A percentile compares a stretch with the other conserved stretches of the same genome.
Evolutionary conservation across 2,888 invertebrate genomes (phyloP).

Genomic region (Drosophila testacea): DNA sequence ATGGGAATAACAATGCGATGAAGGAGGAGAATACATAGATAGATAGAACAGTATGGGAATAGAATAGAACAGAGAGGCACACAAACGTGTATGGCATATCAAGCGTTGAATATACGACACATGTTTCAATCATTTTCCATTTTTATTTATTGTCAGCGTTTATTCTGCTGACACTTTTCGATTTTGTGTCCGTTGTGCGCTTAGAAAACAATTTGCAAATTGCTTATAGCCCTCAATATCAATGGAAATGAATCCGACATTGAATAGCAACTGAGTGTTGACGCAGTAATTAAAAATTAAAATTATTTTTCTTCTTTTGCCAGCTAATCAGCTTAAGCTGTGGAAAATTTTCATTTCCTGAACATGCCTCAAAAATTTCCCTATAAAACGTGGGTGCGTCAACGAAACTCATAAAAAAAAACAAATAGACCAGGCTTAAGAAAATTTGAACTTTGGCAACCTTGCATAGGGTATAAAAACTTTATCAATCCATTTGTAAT

Average conservation of each 20-base stretch:
- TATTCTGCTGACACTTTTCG: slow-evolving; percentile 60
- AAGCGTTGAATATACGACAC: slow-evolving; percentile 66
- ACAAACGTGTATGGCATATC: slow-evolving; percentile 72
- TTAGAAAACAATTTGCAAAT: slow-evolving; percentile 80
- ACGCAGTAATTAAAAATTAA: slow-evolving; percentile 72
- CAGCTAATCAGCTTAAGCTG: slow-evolving; percentile 66
- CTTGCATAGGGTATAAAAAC: slow-evolving; percentile 3
- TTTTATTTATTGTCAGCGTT: slow-evolving; percentile 68
- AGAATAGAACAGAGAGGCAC: background rate
- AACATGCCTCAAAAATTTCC: slow-evolving; percentile 74
- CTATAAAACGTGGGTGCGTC: slow-evolving; percentile 48
- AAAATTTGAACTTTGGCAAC: slow-evolving; percentile 21
- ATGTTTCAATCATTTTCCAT: slow-evolving; percentile 81
- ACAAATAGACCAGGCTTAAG: slow-evolving; percentile 37
- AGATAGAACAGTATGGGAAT: background rate
- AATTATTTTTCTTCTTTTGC: slow-evolving; percentile 37
- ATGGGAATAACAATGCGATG: slow-evolving; percentile 54
- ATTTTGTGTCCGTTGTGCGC: slow-evolving; percentile 52
- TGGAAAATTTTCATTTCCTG: slow-evolving; percentile 62
- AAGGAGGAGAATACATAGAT: slow-evolving; percentile 1
- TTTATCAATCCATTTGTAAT: slow-evolving; percentile 10
- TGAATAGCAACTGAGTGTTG: slow-evolving; percentile 29
- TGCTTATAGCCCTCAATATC: slow-evolving; percentile 62
- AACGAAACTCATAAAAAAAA: slow-evolving; percentile 52
- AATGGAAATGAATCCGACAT: slow-evolving; percentile 63